Evolutionary conservation across 2,888 invertebrate genomes (phyloP), one percentile per base, ranked within the genome.

Genomic region (Microdon myrmicae): DNA sequence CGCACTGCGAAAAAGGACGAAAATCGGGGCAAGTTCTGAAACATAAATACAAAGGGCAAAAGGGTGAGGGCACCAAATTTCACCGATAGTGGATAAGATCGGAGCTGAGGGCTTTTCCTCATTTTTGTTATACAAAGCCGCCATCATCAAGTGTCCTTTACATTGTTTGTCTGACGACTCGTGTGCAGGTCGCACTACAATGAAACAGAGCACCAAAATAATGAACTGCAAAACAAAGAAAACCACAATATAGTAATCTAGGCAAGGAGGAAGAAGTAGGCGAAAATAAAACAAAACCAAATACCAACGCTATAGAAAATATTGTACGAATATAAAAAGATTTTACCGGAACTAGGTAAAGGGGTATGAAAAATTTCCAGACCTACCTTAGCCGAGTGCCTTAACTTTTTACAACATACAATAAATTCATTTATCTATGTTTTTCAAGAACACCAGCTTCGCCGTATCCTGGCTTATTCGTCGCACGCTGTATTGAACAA

Each of bases 381-480:
- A 53, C 58, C 64, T 58, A 64, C 64, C 64, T 64, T 43, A 53
- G 58, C 47, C 45, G 58, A 53, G 56, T 64, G 20, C 51, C 64
- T 38, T 53, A 64, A 64, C 51, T 58, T 64, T 41, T 51, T 37
- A 41, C 41, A 64, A 64, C 64, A 53, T 58, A 64, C 64, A 58
- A 58, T 64, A 64, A 64, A 64, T 64, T 64, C 64, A 64, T 64
- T 64, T 64, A 64, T 58, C 58, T 58, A 51, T 58, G 64, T 53
- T 53, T 58, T 32, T 47, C 20, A 51, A 22, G 34, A 37, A 49
- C 28, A 25, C 48, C 22, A 38, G n/a, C 32, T 45, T 10, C 17
- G 2, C 35, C 35, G 29, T 35, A n/a, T 17, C 1, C 13, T 31
- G 25, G 13, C 19, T 25, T 34, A 39, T 17, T 31, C 35, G 3